A percentile compares a stretch with the other conserved stretches of the same genome.
These are phyloP conservation scores for Phoxinus phoxinus DNA, from an alignment of 2,113 vertebrate species.

Conservation along the genomic window DNA sequence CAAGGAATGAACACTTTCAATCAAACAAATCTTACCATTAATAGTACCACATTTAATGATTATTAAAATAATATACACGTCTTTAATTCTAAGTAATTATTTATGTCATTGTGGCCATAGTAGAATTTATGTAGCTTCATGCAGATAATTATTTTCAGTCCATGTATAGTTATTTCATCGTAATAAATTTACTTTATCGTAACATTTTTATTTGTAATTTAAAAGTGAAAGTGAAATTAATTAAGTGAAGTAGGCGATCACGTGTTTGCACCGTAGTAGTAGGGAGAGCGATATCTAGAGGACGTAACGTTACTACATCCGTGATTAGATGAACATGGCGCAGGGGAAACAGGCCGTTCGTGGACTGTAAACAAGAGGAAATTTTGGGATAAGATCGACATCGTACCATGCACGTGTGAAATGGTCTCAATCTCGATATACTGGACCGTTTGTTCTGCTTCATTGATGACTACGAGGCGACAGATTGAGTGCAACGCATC, in stretches of 20 bases:
- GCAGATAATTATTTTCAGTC: neutral
- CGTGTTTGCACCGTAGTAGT: slow-evolving; percentile 49
- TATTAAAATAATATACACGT: neutral
- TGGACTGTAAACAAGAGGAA: slow-evolving; percentile 59
- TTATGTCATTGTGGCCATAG: neutral
- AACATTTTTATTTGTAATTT: neutral
- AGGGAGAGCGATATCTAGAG: slow-evolving; percentile 67
- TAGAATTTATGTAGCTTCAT: neutral
- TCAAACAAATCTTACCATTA: neutral
- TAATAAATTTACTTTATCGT: neutral
- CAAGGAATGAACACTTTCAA: neutral
- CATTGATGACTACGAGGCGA: slow-evolving; percentile 75
- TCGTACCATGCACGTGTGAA: slow-evolving; percentile 85
- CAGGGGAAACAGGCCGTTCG: slow-evolving; percentile 53
- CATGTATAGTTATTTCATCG: neutral
- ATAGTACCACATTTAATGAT: neutral
- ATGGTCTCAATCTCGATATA: slow-evolving; percentile 79
- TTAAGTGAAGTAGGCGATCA: slow-evolving; percentile 25
- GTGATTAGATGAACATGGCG: slow-evolving; percentile 68
- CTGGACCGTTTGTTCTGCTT: slow-evolving; percentile 75
- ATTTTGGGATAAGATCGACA: slow-evolving; percentile 65
- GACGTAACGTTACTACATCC: slow-evolving; percentile 63
- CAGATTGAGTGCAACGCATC: slow-evolving; percentile 75
- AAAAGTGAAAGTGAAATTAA: slow-evolving; percentile 9
- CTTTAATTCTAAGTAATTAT: neutral